Conservation (phyloP, 2,113 vertebrate genomes). For the Nannobrachium achirus region DNA sequence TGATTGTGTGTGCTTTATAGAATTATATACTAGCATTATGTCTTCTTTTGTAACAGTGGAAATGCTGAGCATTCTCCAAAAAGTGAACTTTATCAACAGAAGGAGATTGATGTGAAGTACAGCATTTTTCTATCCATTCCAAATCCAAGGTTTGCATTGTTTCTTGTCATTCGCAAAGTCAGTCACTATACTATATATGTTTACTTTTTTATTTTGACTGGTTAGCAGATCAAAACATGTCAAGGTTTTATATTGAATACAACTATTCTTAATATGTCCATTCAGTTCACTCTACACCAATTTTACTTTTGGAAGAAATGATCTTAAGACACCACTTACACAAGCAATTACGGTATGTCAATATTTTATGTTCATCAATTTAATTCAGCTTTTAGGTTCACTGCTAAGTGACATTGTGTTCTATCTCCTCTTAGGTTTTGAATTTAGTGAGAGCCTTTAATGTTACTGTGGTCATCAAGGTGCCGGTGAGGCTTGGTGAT, state of each 20-base stretch:
- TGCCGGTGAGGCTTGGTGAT: slow-evolving; percentile 73
- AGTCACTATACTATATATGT: too few relatives aligned
- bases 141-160: slow-evolving; percentile 69
- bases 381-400: not conserved
- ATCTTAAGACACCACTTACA: slow-evolving; percentile 59
- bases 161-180: not conserved
- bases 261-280: not conserved
- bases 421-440: slow-evolving; percentile 68
- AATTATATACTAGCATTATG: not conserved
- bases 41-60: slow-evolving; percentile 58
- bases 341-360: slow-evolving; percentile 71
- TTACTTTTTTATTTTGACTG: too few relatives aligned
- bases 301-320: slow-evolving; percentile 72
- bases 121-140: slow-evolving; percentile 71
- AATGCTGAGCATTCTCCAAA: slow-evolving; percentile 41
- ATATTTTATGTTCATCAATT: not conserved
- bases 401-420: not conserved
- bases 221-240: not conserved
- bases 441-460: slow-evolving; percentile 71
- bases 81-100: slow-evolving; percentile 43
- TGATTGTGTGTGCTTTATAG: not conserved
- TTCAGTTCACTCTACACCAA: slow-evolving; percentile 80
- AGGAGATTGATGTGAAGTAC: slow-evolving; percentile 72
- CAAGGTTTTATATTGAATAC: too few relatives aligned
- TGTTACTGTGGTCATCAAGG: slow-evolving; percentile 73